Evolutionary conservation across 2,113 vertebrate genomes (phyloP), one percentile per base, ranked within the genome.

Genomic region (Corythaixoides concolor): DNA sequence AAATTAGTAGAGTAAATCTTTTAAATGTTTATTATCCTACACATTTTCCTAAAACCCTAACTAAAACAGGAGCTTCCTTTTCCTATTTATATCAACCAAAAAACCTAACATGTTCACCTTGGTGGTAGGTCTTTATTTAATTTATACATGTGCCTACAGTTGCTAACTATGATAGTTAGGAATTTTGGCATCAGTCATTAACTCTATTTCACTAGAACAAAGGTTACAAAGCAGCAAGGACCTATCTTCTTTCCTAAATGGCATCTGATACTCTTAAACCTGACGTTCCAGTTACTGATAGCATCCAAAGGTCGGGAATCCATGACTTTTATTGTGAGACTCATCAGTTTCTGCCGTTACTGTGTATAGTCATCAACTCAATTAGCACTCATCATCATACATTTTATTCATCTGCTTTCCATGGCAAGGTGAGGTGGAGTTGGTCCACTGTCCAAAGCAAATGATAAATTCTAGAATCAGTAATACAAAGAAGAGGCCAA

Each of bases 401-500:
- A 11, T 37, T 75, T 55, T 49, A 49, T 76, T 67, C n/a, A 13
- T 63, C 39, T 67, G 20, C 37, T 67, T 86, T 64, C 32, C 56
- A 45, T 23, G 9, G 49, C 32, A 74, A 70, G 60, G 32, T 60
- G 24, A 73, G 60, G 17, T 30, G 20, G 37, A 37, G 19, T 2
- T 59, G 23, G 32, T 58, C 49, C 35, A 81, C 60, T 37, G 12
- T 93, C 66, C 64, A 56, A 82, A 77, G 37, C 22, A 95, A 93
- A 73, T 2, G 4, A 83, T 80, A 90, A 92, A 95, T 90, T 89
- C 68, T 56, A 30, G 18, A 88, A 58, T 30, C 63, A 58, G 47
- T 90, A 93, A 87, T 81, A 92, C 37, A 80, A 91, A 93, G 73
- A 94, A 80, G 69, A 1, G 80, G 59, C 64, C 88, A 95, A 94